Evolutionary conservation across 2,888 invertebrate genomes (phyloP), one percentile per base, ranked within the genome.

Genomic region (Eulithis testata): DNA sequence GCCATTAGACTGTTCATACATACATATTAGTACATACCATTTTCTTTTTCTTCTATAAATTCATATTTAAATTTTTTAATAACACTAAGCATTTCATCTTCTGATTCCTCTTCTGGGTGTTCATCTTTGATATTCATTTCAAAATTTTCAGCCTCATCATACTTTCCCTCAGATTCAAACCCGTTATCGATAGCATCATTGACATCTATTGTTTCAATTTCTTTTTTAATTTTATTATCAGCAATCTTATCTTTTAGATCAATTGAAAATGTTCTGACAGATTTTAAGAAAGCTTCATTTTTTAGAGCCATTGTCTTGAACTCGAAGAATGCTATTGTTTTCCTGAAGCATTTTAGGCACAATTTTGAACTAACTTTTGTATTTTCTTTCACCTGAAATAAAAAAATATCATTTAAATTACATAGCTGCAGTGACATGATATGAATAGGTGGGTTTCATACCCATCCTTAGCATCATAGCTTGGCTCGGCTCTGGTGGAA

Each of bases 11-110:
- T 21, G 2, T 21, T 1, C 1, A 21, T 21, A 21, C 1, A 40
- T 40, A 9, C 9, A 40, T 8, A 6, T 40, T 8, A 40, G 8
- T 52, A 37, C 58, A 43, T 50, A 52, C 60, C 60, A 47, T 53
- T 47, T 37, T 79, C 79, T 62, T 65, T 72, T 63, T 80, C 80
- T 31, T 80, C 77, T 43, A 65, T 44, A n/a, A 73, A 77, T 75
- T 88, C 87, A 81, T 83, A 76, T 72, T 86, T 84, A 5, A 84
- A 78, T 54, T 74, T 72, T 53, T 86, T 80, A 14, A 87, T 78
- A 5, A 83, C 86, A 80, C 85, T 88, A 0, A 91, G 78, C 1
- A 88, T 66, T 69, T 90, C 90, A 70, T 90, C 83, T 43, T 91
- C 90, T 11, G 71, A 71, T 27, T 60, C 56, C 44, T 57, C 37